These are phyloP conservation scores for Sylvia atricapilla DNA, from an alignment of 2,113 vertebrate species.

Conservation along the genomic window DNA sequence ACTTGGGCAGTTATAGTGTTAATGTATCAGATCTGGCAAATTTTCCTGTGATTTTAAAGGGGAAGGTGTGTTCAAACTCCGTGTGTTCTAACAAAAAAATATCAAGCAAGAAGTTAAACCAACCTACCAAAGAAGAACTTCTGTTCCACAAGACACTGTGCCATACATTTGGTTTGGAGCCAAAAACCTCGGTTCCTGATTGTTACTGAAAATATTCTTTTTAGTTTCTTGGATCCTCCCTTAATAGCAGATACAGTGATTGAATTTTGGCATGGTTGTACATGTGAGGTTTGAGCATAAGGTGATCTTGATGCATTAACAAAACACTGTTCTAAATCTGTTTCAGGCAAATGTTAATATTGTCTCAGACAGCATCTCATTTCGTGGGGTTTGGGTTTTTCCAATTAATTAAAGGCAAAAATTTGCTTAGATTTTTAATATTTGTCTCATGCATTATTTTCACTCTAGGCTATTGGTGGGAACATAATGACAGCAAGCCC, in stretches of 20 bases:
- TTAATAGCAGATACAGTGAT: neutral
- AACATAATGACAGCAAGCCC: slow-evolving; percentile 98
- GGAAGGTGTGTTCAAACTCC: neutral
- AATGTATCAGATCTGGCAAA: neutral
- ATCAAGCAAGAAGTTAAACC: neutral
- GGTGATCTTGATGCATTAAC: neutral
- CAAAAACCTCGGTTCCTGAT: neutral
- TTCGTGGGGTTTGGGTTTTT: neutral
- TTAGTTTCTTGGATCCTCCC: neutral
- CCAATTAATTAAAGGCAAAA: neutral
- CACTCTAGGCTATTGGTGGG: slow-evolving; percentile 86
- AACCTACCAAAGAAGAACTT: neutral
- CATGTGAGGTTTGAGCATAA: neutral
- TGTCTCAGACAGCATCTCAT: neutral
- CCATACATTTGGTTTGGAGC: neutral
- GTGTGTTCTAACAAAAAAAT: neutral
- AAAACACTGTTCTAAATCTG: neutral
- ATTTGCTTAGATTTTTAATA: neutral
- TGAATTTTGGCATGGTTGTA: neutral
- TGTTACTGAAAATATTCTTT: neutral
- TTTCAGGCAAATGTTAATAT: neutral
- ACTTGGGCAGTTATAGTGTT: neutral
- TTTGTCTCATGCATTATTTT: neutral
- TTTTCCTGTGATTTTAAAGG: neutral
- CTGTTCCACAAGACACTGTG: neutral